phyloP scores from a whole-genome alignment of 2,797 vertebrate species.

The Myiothlypis coronata region DNA sequence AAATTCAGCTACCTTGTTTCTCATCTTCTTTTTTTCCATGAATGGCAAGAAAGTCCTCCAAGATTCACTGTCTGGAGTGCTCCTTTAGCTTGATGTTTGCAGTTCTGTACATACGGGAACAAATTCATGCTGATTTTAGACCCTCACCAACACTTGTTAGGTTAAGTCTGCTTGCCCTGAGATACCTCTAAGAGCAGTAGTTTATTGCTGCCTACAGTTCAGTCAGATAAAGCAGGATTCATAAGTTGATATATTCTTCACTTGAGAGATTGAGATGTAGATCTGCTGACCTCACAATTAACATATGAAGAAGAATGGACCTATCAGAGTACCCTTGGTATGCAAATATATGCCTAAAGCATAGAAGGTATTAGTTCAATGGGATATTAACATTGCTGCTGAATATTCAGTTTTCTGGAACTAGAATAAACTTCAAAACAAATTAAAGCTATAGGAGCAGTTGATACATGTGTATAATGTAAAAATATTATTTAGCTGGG shows the following conservation, averaged over 20 bases:
- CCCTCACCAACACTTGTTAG: neutral
- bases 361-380: neutral
- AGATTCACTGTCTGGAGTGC: neutral
- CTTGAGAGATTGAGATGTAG: neutral
- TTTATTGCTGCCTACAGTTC: neutral
- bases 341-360: neutral
- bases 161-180: neutral
- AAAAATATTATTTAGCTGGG: neutral
- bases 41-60: neutral
- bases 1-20: neutral
- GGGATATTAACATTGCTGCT: neutral
- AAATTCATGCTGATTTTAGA: neutral
- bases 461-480: neutral
- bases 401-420: neutral
- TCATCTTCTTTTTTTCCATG: neutral
- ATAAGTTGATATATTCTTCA: neutral
- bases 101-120: neutral
- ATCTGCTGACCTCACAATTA: neutral
- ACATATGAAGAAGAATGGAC: neutral
- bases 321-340: neutral
- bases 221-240: neutral
- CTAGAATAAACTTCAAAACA: neutral
- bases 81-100: neutral
- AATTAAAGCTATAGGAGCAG: neutral
- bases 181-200: neutral